A percentile compares a stretch with the other conserved stretches of the same genome.
Evolutionary conservation across 2,797 vertebrate genomes (phyloP).

Genomic region (Enteromius radiatus): DNA sequence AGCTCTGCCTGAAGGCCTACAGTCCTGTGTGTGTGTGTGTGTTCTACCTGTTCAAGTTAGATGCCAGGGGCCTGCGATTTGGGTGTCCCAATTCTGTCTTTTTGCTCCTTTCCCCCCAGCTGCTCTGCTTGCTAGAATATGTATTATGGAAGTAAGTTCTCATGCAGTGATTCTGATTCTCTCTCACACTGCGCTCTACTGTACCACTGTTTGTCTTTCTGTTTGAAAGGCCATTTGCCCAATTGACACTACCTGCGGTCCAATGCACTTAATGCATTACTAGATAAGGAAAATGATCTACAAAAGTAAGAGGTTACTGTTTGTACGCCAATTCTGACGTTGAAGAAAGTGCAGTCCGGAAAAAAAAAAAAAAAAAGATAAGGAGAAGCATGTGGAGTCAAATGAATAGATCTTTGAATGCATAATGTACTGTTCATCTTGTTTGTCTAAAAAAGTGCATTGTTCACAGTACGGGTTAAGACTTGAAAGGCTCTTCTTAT

Average conservation of each 20-base stretch:
- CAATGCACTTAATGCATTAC: constrained; percentile 4
- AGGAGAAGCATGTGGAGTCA: constrained; percentile 1
- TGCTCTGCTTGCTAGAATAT: constrained; percentile 57
- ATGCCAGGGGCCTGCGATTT: constrained; percentile 37
- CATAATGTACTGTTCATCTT: constrained; percentile 18
- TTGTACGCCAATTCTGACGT: background rate
- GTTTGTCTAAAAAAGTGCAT: background rate
- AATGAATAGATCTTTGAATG: constrained; percentile 9
- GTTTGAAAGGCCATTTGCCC: constrained; percentile 30
- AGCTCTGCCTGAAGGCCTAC: constrained; percentile 38
- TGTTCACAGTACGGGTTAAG: constrained; percentile 8
- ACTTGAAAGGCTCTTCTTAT: background rate
- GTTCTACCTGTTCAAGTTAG: constrained; percentile 49
- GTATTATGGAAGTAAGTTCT: constrained; percentile 48
- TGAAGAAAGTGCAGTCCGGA: background rate
- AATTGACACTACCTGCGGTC: background rate
- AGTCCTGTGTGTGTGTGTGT: constrained; percentile 12
- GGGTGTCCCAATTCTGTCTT: constrained; percentile 60
- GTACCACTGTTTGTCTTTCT: constrained; percentile 34
- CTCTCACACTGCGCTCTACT: constrained; percentile 31
- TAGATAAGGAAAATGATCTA: constrained; percentile 37
- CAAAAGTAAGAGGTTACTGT: background rate
- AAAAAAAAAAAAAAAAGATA: background rate
- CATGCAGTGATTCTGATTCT: constrained; percentile 30
- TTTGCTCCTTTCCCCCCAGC: constrained; percentile 37